phyloP scores from a whole-genome alignment of 2,888 invertebrate species.

The Ceriagrion tenellum region DNA sequence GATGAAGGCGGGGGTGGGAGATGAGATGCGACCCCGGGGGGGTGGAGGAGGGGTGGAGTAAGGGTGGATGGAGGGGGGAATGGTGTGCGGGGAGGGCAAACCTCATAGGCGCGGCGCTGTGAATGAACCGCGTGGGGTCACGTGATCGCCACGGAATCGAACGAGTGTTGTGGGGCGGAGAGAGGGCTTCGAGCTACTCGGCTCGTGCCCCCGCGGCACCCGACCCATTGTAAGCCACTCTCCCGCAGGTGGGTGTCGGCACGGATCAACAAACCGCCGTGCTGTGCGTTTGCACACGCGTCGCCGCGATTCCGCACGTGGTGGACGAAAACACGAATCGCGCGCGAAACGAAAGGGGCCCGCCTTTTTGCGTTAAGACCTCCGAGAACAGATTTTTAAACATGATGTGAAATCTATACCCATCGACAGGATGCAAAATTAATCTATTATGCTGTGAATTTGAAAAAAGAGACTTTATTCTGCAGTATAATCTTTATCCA shows the following conservation, averaged over 20 bases:
- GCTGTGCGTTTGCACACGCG: not conserved
- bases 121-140: not conserved
- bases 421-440: too few relatives aligned
- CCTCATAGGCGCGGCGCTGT: not conserved
- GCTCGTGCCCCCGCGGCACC: not conserved
- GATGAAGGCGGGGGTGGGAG: too few relatives aligned
- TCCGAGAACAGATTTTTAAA: too few relatives aligned
- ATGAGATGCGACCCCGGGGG: too few relatives aligned
- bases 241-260: not conserved
- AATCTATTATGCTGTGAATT: too few relatives aligned
- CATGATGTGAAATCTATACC: too few relatives aligned
- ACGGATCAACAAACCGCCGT: not conserved
- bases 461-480: too few relatives aligned
- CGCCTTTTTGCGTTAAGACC: not conserved
- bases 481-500: too few relatives aligned
- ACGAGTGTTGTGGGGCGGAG: not conserved
- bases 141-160: slow-evolving; percentile 21
- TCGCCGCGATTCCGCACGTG: not conserved
- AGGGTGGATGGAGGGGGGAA: slow-evolving; percentile 73
- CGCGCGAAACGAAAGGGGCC: not conserved
- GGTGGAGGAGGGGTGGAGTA: slow-evolving; percentile 74
- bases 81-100: slow-evolving; percentile 41
- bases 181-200: not conserved
- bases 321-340: not conserved
- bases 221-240: not conserved